Base-by-base conservation (phyloP, 1,140 invertebrate genomes). In the Drosophila seguyi region DNA sequence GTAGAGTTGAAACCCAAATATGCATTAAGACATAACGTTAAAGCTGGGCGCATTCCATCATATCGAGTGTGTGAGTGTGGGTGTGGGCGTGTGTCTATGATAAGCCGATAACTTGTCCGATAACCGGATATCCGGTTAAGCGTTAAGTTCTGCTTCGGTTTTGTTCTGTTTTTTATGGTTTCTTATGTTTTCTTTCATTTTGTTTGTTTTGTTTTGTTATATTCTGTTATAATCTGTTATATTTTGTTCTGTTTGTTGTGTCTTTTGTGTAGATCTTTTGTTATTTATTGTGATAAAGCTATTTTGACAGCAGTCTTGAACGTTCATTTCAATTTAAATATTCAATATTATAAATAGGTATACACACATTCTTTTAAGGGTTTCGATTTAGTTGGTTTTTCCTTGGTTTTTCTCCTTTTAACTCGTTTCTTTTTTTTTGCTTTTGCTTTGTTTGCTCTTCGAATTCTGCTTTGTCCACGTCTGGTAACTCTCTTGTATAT, bases 241-340 rank as follows among this genome's bases (percentile, higher is more conserved):
- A 57, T 41, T 73, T 34, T 48, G 65, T 61, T 55, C 25, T 56
- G 56, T 72, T 56, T 52, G 38, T 45, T 78, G 44, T 73, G 27
- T 79, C 20, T 63, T 58, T 56, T 38, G 47, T 75, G 52, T 75
- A 53, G 55, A 39, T 78, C 22, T 53, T 53, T 77, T 58, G 56
- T 78, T 68, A 42, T 77, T 60, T 65, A 62, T 67, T 90, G 81
- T 90, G 85, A 90, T 90, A 90, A 90, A 90, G 85, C 85, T 90
- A 90, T 90, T 90, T 90, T 90, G 85, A 90, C 85, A 90, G 85
- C 85, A 90, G 85, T 90, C 85, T 90, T 90, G 86, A 90, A 90
- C 85, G 85, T 90, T 90, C 85, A 75, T 90, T 88, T 88, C 80
- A 88, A 88, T 88, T 88, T 85, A 81, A 88, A 90, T 90, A 85